These are phyloP conservation scores for Scolopax rusticola DNA, from an alignment of 2,797 vertebrate species.

Conservation along the genomic window DNA sequence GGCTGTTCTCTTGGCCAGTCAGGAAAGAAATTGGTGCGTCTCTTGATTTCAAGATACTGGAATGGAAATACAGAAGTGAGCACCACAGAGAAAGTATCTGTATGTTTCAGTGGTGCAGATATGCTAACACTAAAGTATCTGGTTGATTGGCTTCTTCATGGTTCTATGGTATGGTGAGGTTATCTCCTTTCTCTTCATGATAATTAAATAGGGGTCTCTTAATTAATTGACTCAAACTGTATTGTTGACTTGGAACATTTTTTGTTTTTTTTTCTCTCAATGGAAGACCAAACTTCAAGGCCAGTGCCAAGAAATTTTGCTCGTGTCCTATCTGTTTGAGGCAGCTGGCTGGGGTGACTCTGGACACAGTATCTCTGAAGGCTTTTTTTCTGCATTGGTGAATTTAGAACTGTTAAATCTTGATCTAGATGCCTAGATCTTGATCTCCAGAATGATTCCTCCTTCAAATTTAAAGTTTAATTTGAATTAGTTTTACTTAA, in stretches of 20 bases:
- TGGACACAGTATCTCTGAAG: neutral
- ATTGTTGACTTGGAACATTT: neutral
- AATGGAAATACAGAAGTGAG: neutral
- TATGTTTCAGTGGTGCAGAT: neutral
- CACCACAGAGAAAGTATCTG: neutral
- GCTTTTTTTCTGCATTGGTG: neutral
- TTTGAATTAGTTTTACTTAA: neutral
- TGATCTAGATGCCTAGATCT: neutral
- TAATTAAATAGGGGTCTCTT: neutral
- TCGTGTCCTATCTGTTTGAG: fast-evolving
- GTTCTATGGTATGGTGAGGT: neutral
- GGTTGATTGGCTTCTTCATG: neutral
- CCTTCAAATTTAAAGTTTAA: neutral
- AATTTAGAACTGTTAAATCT: neutral
- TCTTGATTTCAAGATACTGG: neutral
- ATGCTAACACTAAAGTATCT: neutral
- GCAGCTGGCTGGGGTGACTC: neutral
- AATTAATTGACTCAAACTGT: neutral
- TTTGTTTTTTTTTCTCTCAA: fast-evolving
- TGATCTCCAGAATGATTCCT: neutral
- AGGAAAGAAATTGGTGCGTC: neutral
- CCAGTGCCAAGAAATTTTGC: neutral
- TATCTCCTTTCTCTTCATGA: neutral
- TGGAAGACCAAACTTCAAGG: neutral
- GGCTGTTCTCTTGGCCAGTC: neutral